Conservation (phyloP, 2,113 vertebrate species). For the Panthera leo region DNA sequence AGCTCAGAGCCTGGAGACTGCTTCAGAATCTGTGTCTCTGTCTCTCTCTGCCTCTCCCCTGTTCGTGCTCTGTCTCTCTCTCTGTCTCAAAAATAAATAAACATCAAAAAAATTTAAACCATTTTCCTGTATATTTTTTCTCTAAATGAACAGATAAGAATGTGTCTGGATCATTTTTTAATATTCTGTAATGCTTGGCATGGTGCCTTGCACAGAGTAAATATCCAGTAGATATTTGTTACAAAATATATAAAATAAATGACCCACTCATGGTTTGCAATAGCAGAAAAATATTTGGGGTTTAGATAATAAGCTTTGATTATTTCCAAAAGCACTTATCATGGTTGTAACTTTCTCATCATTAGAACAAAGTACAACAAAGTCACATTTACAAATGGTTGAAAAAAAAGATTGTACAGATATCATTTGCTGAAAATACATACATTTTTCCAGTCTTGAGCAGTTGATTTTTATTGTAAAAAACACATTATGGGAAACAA, state of each 20-base stretch:
- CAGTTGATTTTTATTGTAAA: conserved; percentile 15
- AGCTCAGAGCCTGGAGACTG: no score
- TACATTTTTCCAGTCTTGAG: background rate
- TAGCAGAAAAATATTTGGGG: background rate
- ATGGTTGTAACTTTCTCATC: background rate
- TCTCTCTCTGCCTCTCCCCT: no score
- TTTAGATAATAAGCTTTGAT: background rate
- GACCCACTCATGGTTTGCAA: background rate
- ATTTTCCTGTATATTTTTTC: background rate
- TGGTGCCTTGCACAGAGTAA: background rate
- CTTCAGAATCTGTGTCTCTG: no score
- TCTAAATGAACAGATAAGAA: background rate
- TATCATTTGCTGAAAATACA: conserved; percentile 17
- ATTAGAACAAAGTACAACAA: conserved; percentile 27
- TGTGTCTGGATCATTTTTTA: background rate
- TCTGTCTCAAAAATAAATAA: no score
- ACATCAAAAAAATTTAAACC: background rate
- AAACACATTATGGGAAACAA: conserved; percentile 25
- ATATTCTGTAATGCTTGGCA: background rate
- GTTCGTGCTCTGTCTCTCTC: no score
- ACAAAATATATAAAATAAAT: background rate
- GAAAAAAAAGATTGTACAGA: background rate
- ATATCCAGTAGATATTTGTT: background rate
- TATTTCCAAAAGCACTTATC: conserved; percentile 25
- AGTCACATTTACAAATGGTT: conserved; percentile 26